Evolutionary conservation across 2,797 vertebrate species (phyloP).

Genomic region (Tapera naevia): DNA sequence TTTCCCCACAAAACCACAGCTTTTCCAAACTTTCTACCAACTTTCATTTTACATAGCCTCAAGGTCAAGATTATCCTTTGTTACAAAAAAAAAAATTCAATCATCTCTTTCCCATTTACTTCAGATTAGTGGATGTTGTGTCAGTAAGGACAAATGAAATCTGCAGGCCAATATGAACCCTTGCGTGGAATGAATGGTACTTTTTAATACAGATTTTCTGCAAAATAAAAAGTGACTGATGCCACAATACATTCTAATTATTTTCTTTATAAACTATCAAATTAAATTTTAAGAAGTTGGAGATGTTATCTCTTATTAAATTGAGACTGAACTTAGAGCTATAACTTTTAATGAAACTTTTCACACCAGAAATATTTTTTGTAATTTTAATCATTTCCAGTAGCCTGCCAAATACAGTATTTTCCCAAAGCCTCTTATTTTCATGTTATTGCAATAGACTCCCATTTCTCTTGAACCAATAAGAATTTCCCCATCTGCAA

Average conservation of each 20-base stretch:
- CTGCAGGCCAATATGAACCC: background rate
- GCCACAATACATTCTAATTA: conserved; percentile 72
- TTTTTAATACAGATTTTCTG: background rate
- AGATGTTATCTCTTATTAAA: conserved; percentile 62
- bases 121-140: background rate
- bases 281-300: conserved; percentile 75
- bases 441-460: background rate
- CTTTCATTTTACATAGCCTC: background rate
- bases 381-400: conserved; percentile 39
- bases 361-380: background rate
- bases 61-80: background rate
- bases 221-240: conserved; percentile 60
- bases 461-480: background rate
- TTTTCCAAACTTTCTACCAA: background rate
- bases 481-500: background rate
- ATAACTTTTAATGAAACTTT: conserved; percentile 71
- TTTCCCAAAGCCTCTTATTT: conserved; percentile 17
- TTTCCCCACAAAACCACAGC: background rate
- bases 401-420: background rate
- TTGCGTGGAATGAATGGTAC: background rate
- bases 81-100: background rate
- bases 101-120: background rate
- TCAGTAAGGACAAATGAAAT: conserved; percentile 8
- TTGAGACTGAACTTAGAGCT: conserved; percentile 42
- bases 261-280: conserved; percentile 72